Conservation (phyloP, 2,797 vertebrate species). For the Lepus townsendii region DNA sequence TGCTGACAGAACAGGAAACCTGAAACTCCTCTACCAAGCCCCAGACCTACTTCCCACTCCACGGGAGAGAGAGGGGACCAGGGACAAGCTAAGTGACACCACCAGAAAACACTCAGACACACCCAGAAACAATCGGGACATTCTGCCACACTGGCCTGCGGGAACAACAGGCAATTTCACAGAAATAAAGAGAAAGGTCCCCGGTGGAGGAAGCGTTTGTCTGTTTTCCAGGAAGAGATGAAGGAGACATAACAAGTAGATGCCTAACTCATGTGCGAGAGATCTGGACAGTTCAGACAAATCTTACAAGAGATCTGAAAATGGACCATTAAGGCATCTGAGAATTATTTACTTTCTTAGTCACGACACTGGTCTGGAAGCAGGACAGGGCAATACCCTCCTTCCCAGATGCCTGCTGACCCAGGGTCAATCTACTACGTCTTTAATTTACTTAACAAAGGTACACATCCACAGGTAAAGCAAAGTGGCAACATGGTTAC, state of each 20-base stretch:
- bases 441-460: conserved; percentile 33
- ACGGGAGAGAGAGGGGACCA: background rate
- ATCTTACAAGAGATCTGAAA: background rate
- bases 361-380: background rate
- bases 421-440: background rate
- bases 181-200: background rate
- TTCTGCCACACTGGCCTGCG: background rate
- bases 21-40: background rate
- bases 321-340: background rate
- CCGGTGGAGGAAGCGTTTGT: fast-evolving
- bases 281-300: background rate
- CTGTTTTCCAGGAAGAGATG: background rate
- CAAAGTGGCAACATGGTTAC: background rate
- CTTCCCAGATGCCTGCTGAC: background rate
- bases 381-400: background rate
- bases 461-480: background rate
- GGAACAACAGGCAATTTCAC: background rate
- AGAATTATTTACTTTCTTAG: conserved; percentile 14
- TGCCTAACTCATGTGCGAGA: background rate
- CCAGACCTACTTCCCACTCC: background rate
- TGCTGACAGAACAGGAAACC: background rate
- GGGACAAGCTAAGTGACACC: background rate
- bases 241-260: background rate
- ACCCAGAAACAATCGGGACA: background rate
- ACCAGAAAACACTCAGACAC: background rate